Conservation (phyloP, 2,113 vertebrate genomes). For the Erpornis zantholeuca region DNA sequence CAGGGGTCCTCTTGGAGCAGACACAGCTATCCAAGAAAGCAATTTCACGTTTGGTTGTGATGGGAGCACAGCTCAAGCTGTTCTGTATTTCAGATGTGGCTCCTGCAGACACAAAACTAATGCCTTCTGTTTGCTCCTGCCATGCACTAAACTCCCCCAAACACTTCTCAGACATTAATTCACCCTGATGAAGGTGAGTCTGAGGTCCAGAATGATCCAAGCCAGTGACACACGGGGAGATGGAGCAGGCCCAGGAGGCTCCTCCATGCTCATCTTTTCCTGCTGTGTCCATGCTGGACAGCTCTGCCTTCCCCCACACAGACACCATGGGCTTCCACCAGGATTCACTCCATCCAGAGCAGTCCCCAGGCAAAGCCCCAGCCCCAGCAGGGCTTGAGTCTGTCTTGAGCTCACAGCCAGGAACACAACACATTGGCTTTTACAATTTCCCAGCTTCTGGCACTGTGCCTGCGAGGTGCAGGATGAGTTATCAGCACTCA, state of each 20-base stretch:
- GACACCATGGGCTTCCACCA: rapidly evolving
- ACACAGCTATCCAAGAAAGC: not conserved
- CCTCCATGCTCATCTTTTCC: not conserved
- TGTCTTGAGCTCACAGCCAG: rapidly evolving
- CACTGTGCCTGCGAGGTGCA: not conserved
- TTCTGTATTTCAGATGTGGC: not conserved
- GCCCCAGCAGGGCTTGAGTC: not conserved
- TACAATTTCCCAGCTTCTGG: not conserved
- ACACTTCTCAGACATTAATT: rapidly evolving
- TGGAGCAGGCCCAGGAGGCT: not conserved
- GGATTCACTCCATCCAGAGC: not conserved
- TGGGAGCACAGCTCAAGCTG: rapidly evolving
- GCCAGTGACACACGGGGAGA: not conserved
- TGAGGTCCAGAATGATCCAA: not conserved
- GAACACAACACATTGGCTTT: rapidly evolving
- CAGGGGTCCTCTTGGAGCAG: not conserved
- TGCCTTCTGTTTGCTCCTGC: not conserved
- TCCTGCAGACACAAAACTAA: not conserved
- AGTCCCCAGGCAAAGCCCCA: not conserved
- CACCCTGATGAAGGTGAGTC: no score
- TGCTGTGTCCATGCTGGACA: rapidly evolving
- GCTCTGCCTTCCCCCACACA: not conserved
- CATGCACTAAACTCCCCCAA: not conserved
- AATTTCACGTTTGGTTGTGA: rapidly evolving
- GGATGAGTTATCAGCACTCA: not conserved